phyloP scores from a whole-genome alignment of 2,888 invertebrate species.

The Tiliacea aurago region DNA sequence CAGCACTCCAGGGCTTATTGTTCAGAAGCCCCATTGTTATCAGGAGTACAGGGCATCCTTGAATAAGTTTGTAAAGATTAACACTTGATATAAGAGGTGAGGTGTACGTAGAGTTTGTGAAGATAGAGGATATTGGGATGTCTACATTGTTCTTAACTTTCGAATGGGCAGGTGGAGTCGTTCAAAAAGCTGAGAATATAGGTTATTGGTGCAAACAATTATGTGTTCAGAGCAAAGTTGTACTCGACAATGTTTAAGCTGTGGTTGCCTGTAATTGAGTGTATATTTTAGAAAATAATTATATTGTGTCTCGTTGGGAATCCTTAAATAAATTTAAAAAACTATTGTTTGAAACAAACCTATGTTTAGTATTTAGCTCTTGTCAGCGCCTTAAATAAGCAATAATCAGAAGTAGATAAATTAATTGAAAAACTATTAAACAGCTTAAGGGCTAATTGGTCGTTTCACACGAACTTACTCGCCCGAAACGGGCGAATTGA shows the following conservation, averaged over 20 bases:
- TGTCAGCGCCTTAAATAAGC: not conserved
- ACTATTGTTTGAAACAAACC: too few relatives aligned
- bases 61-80: conserved; percentile 50
- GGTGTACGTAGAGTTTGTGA: conserved; percentile 9
- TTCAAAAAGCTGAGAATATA: not conserved
- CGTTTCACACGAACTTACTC: too few relatives aligned
- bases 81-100: conserved; percentile 36
- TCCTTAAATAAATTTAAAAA: too few relatives aligned
- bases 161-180: not conserved
- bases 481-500: too few relatives aligned
- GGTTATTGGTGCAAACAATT: not conserved
- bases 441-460: too few relatives aligned
- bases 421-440: not conserved
- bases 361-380: not conserved
- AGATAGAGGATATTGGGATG: not conserved
- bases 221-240: too few relatives aligned
- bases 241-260: too few relatives aligned
- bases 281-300: too few relatives aligned
- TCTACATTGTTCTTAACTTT: conserved; percentile 8
- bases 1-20: conserved; percentile 44
- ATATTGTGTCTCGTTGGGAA: too few relatives aligned
- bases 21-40: conserved; percentile 48
- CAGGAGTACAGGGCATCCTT: conserved; percentile 19
- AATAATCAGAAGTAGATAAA: not conserved
- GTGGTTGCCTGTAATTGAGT: too few relatives aligned